Percentiles rank a stretch among this genome's conserved stretches.
Conservation (phyloP, 2,113 vertebrate genomes). For the Ailuropoda melanoleuca region DNA sequence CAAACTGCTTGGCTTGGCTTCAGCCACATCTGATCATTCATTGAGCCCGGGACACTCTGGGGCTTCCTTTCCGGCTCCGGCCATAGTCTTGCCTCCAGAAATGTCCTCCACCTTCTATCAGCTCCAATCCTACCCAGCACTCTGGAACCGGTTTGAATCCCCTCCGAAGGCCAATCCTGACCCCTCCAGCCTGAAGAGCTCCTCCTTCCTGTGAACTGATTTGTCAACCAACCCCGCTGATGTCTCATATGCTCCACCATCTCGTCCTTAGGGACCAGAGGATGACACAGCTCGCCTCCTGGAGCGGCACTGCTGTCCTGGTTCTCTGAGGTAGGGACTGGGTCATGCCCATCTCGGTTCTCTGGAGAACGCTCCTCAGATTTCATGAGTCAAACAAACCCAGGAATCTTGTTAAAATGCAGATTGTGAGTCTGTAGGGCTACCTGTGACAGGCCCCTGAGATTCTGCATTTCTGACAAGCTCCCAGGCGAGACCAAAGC, state of each 20-base stretch:
- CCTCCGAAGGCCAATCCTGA: not conserved
- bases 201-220: not conserved
- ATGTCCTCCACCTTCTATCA: not conserved
- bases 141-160: not conserved
- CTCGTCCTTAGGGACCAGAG: not conserved
- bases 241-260: not conserved
- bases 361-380: not conserved
- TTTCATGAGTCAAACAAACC: no score
- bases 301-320: rapidly evolving
- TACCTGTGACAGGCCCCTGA: not conserved
- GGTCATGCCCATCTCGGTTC: not conserved
- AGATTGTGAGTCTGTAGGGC: not conserved
- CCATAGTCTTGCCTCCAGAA: not conserved
- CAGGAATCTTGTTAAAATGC: not conserved
- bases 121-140: not conserved
- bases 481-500: not conserved
- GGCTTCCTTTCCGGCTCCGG: not conserved
- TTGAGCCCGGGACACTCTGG: rapidly evolving
- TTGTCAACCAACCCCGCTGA: not conserved
- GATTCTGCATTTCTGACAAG: not conserved
- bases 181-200: rapidly evolving
- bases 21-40: not conserved
- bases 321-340: no score
- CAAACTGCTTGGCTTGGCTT: not conserved
- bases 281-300: not conserved